Base-by-base conservation (phyloP, 2,888 invertebrate genomes). In the Colletes collaris region DNA sequence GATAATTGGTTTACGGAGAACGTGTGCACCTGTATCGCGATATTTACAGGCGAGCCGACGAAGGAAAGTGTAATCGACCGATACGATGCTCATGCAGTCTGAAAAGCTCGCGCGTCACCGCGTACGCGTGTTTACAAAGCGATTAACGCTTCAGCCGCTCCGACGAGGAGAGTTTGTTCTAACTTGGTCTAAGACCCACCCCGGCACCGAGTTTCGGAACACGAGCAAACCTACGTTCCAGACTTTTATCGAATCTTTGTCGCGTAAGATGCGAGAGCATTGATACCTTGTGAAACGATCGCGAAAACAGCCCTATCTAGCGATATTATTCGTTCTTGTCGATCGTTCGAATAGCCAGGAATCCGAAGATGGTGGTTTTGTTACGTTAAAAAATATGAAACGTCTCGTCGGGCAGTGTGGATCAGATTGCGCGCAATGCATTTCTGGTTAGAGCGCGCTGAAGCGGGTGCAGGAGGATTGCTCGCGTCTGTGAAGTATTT, bases 61-160 rank as follows among this genome's bases (percentile, higher is more conserved):
- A 76, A 78, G 82, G 83, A 84, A 86, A 84, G 86, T 82, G 86
- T 84, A 86, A 87, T 86, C 86, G 86, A 86, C 84, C 87, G 80
- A 87, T 87, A 66, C 71, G 83, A 85, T 87, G 86, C 79, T 87
- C 79, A 40, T 79, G 82, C 83, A 74, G 70, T 78, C 76, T 72
- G 62, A 84, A 78, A 83, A 70, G 59, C 68, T 68, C 55, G 56
- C 81, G 67, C 66, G 70, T 55, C 59, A 59, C 58, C 68, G 44
- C 60, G 55, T 52, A 67, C 67, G 69, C 75, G 81, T 81, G 70
- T 68, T 72, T 74, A 76, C 75, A 59, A 58, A 69, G 66, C 70
- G 82, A 67, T 66, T 68, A 78, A 75, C 64, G 71, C 63, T 50
- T 27, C 16, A 50, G 5, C 8, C 19, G 11, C n/a, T 50, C 5